A percentile compares a stretch with the other conserved stretches of the same genome.
These are phyloP conservation scores for Rhabdophis nuchalis DNA, from an alignment of 2,797 vertebrate species.

Conservation along the genomic window DNA sequence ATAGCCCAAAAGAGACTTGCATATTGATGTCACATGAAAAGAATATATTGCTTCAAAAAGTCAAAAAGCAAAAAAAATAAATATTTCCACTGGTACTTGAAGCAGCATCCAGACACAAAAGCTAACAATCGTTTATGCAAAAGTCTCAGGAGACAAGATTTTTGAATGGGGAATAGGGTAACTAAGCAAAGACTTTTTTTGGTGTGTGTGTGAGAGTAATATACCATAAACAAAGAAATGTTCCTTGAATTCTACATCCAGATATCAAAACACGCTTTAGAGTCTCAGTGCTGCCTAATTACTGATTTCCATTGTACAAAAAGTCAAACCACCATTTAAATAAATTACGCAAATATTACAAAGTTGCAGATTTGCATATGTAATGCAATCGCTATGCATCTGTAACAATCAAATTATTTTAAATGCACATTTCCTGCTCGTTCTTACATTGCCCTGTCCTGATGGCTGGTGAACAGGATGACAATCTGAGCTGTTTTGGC, in stretches of 20 bases:
- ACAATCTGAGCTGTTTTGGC: neutral
- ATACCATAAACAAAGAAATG: neutral
- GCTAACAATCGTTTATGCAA: neutral
- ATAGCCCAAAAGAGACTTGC: neutral
- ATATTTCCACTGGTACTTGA: neutral
- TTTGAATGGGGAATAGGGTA: neutral
- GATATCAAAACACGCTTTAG: neutral
- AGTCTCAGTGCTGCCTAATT: neutral
- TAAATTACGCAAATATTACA: slow-evolving; percentile 6
- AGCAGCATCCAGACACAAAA: neutral
- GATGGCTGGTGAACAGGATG: neutral
- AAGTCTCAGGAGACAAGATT: neutral
- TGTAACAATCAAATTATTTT: neutral
- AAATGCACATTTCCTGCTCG: neutral
- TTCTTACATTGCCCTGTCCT: neutral
- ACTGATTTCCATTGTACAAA: neutral
- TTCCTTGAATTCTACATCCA: neutral
- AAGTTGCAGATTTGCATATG: neutral
- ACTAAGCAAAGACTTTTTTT: neutral
- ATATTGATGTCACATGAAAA: neutral
- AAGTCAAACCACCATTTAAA: neutral
- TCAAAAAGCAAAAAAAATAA: neutral
- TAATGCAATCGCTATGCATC: neutral
- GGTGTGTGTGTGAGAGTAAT: no score
- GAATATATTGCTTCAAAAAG: neutral